phyloP scores from a whole-genome alignment of 2,888 invertebrate genomes.

The Xiphydria camelus region DNA sequence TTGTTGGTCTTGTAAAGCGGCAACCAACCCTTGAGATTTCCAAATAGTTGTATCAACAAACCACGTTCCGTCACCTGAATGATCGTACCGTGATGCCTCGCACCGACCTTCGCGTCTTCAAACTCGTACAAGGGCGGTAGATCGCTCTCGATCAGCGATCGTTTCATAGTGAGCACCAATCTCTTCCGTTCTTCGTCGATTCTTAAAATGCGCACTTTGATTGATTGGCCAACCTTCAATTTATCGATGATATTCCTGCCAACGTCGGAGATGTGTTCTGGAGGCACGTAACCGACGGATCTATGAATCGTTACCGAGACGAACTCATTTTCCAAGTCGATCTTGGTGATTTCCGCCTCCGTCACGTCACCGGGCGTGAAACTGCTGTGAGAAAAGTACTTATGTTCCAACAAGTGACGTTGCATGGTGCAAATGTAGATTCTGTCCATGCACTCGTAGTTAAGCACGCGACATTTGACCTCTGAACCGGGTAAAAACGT shows the following conservation, averaged over 20 bases:
- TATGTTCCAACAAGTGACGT: constrained; percentile 61
- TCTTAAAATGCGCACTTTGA: constrained; percentile 65
- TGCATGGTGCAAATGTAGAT: constrained; percentile 72
- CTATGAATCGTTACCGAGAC: constrained; percentile 38
- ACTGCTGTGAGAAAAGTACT: constrained; percentile 58
- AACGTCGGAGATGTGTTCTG: constrained; percentile 38
- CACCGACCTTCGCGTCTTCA: constrained; percentile 60
- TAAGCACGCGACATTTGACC: constrained; percentile 63
- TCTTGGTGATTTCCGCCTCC: constrained; percentile 34
- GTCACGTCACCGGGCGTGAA: constrained; percentile 40
- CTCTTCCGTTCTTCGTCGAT: constrained; percentile 58
- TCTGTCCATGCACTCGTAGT: constrained; percentile 69
- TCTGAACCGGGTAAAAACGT: constrained; percentile 59
- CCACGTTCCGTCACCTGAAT: constrained; percentile 59
- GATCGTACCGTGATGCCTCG: constrained; percentile 64
- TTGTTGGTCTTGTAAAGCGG: constrained; percentile 51
- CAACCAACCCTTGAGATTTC: constrained; percentile 62
- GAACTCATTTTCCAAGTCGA: constrained; percentile 33
- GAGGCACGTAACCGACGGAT: constrained; percentile 36
- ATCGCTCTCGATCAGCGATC: constrained; percentile 64
- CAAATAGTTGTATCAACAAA: constrained; percentile 65
- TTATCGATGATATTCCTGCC: constrained; percentile 49
- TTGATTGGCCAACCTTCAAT: constrained; percentile 62
- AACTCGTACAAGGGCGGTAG: constrained; percentile 61
- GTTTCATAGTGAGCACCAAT: constrained; percentile 68